These are phyloP conservation scores for Caerostris extrusa DNA, from an alignment of 1,140 invertebrate species.

Conservation along the genomic window DNA sequence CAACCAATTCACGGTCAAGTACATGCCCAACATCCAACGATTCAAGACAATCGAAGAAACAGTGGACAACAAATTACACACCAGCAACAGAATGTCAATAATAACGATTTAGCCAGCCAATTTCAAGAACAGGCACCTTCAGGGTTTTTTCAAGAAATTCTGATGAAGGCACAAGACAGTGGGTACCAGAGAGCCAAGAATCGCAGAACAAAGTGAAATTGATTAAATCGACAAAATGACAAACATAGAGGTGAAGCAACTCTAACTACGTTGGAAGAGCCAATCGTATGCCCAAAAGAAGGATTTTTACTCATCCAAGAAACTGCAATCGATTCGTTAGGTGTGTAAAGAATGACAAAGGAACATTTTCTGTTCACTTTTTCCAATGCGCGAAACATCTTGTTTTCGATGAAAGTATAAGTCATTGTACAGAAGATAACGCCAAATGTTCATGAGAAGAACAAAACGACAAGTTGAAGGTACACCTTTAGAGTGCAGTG, in stretches of 20 bases:
- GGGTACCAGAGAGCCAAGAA: neutral
- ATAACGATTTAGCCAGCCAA: neutral
- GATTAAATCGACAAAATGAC: slow-evolving; percentile 21
- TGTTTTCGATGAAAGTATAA: slow-evolving; percentile 80
- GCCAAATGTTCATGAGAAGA: slow-evolving; percentile 31
- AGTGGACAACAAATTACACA: neutral
- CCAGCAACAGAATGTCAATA: neutral
- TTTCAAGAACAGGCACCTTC: slow-evolving; percentile 1
- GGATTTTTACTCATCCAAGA: slow-evolving; percentile 74
- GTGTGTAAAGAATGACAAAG: slow-evolving; percentile 58
- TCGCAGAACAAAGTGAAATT: neutral
- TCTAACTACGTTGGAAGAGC: slow-evolving; percentile 5
- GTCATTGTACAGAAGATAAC: slow-evolving; percentile 55
- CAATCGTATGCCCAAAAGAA: slow-evolving; percentile 63
- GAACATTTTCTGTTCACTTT: slow-evolving; percentile 39
- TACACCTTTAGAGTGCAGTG: slow-evolving; percentile 44
- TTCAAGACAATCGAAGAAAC: neutral
- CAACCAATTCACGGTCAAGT: slow-evolving; percentile 22
- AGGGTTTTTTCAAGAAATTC: slow-evolving; percentile 44
- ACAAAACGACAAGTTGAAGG: slow-evolving; percentile 53
- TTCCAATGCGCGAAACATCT: slow-evolving; percentile 84
- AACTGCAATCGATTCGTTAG: slow-evolving; percentile 76
- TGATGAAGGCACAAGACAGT: neutral
- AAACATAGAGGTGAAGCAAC: neutral
- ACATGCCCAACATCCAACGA: neutral